phyloP scores from a whole-genome alignment of 2,113 vertebrate genomes.

The Forbesichthys papilliferus region DNA sequence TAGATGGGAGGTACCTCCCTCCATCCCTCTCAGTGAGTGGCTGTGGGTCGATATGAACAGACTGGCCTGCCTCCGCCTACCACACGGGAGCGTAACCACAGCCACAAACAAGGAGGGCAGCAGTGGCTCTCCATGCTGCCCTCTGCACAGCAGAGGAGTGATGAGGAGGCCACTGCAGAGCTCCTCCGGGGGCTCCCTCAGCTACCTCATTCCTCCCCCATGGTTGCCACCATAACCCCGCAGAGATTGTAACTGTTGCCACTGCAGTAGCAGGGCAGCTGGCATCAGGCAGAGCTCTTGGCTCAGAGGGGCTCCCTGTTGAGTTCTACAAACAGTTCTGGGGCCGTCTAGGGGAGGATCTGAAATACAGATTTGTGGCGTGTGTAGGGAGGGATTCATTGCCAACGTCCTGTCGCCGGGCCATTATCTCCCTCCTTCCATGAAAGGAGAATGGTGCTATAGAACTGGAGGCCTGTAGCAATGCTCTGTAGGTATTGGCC shows the following conservation, averaged over 20 bases:
- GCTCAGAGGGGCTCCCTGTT: not conserved
- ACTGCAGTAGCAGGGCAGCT: not conserved
- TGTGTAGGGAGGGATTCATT: not conserved
- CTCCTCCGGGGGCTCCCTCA: not conserved
- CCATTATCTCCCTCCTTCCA: slow-evolving; percentile 9
- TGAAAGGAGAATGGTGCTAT: slow-evolving; percentile 8
- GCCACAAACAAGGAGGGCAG: not conserved
- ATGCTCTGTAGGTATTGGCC: too few relatives aligned
- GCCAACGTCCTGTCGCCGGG: not conserved
- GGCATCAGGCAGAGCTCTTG: too few relatives aligned
- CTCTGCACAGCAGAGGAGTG: too few relatives aligned
- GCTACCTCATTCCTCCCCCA: too few relatives aligned
- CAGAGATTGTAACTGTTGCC: not conserved
- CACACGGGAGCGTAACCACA: not conserved
- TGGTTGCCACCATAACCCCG: too few relatives aligned
- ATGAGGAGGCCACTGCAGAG: not conserved
- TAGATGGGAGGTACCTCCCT: too few relatives aligned
- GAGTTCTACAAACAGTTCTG: slow-evolving; percentile 5
- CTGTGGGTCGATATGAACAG: not conserved
- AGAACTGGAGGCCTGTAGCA: slow-evolving; percentile 8
- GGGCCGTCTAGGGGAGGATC: not conserved
- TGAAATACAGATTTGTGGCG: not conserved
- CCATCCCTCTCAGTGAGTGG: too few relatives aligned
- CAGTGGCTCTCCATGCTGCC: not conserved
- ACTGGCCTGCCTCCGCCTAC: not conserved